Evolutionary conservation across 2,888 invertebrate species (phyloP), one percentile per base, ranked within the genome.

Genomic region (Drosophila acutilabella): DNA sequence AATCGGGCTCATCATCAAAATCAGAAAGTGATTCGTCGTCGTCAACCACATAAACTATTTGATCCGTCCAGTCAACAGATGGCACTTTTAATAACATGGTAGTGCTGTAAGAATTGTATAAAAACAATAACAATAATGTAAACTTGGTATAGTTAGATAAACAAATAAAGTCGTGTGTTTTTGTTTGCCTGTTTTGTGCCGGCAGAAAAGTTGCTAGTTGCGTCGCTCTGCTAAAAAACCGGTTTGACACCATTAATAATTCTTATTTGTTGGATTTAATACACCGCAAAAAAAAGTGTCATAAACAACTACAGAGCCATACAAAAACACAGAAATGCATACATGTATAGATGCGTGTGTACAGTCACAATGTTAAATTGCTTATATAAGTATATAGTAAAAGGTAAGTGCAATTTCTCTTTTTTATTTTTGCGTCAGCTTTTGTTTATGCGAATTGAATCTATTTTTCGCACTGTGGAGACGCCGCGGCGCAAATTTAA

Each of bases 1-100:
- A 98, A 92, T 97, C 97, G 57, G 90, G 89, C 67, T 91, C 91
- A 70, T 91, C 90, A 61, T 90, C 90, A 51, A 90, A 74, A 69
- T 91, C 91, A 48, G 90, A 91, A 44, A 91, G 77, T 11, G 91
- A 89, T 64, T 92, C 92, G 64, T 91, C 90, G 52, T 92, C 92
- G 59, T 91, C 91, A 73, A 91, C 85, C 57, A 90, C 75, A 56
- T 90, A 89, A 70, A 91, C 90, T 62, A 91, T 89, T 81, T 91
- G 91, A 69, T 92, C 92, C 56, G 90, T 89, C 91, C 91, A 92
- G 76, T 92, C 92, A 78, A 81, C 91, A 72, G 91, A 90, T 78
- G 92, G 92, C 68, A 91, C 91, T 88, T 92, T 92, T 82, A 91
- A 87, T 74, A 91, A 89, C 92, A 92, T 92, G 73, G 66, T 90